Evolutionary conservation across 2,113 vertebrate genomes (phyloP).

Genomic region (Eurystomus gularis): DNA sequence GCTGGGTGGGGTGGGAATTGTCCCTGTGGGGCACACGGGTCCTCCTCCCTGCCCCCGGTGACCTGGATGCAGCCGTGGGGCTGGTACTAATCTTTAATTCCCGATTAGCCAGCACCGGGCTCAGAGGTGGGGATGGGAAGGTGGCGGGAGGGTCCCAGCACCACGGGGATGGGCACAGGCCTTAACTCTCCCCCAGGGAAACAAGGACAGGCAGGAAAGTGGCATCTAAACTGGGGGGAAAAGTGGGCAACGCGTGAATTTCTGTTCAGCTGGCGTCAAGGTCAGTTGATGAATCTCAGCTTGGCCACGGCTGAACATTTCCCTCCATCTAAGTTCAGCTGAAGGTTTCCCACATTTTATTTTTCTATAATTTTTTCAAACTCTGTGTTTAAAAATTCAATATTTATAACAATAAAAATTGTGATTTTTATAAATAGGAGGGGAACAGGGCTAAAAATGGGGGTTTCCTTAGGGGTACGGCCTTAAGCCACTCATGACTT

Average conservation of each 20-base stretch:
- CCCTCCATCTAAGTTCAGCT: neutral
- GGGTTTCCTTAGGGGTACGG: neutral
- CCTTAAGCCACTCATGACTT: neutral
- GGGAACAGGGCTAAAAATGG: neutral
- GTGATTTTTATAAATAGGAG: neutral
- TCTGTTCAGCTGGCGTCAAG: neutral
- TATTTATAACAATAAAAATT: neutral
- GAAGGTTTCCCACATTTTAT: neutral
- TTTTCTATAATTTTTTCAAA: neutral
- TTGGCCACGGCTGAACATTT: rapidly evolving
- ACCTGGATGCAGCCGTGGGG: neutral
- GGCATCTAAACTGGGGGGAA: neutral
- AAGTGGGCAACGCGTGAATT: rapidly evolving
- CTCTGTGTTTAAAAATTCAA: neutral
- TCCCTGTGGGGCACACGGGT: rapidly evolving
- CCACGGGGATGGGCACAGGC: neutral
- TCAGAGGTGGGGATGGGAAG: neutral
- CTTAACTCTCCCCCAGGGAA: neutral
- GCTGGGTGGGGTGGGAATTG: neutral
- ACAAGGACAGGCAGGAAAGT: neutral
- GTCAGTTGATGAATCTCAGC: neutral
- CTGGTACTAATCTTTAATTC: neutral
- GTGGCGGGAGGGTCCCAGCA: rapidly evolving
- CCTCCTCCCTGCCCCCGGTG: rapidly evolving
- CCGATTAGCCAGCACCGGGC: rapidly evolving